Evolutionary conservation across 2,113 vertebrate genomes (phyloP).

Genomic region (Megaptera novaeangliae): DNA sequence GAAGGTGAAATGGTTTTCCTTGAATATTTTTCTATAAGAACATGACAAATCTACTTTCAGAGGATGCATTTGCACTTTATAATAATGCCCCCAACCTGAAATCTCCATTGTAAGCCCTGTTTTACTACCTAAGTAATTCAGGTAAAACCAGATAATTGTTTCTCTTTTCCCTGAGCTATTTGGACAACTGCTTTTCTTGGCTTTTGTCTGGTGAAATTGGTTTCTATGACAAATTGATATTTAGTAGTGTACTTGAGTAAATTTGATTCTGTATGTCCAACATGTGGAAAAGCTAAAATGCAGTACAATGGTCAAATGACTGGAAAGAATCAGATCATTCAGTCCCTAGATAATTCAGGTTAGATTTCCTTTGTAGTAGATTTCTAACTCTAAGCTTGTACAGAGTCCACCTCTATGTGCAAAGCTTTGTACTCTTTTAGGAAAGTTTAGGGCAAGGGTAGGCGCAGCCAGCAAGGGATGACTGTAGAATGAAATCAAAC

Average conservation of each 20-base stretch:
- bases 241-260: background rate
- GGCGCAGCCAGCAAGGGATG: background rate
- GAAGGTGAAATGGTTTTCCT: background rate
- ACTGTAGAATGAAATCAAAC: background rate
- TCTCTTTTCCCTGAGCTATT: background rate
- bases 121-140: background rate
- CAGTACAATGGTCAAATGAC: background rate
- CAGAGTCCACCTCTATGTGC: rapidly evolving
- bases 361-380: background rate
- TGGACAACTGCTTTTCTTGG: background rate
- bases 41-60: background rate
- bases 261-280: background rate
- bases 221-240: background rate
- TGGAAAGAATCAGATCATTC: background rate
- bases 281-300: background rate
- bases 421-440: rapidly evolving
- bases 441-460: background rate
- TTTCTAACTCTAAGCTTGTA: background rate
- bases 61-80: background rate
- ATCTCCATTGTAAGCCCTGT: background rate
- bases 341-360: background rate
- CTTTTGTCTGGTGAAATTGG: background rate
- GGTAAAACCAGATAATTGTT: background rate
- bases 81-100: background rate
- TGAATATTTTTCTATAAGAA: conserved; percentile 22